Percentiles rank a stretch among this genome's conserved stretches.
Evolutionary conservation across 2,113 vertebrate species (phyloP).

Genomic region (Coryphaenoides rupestris): DNA sequence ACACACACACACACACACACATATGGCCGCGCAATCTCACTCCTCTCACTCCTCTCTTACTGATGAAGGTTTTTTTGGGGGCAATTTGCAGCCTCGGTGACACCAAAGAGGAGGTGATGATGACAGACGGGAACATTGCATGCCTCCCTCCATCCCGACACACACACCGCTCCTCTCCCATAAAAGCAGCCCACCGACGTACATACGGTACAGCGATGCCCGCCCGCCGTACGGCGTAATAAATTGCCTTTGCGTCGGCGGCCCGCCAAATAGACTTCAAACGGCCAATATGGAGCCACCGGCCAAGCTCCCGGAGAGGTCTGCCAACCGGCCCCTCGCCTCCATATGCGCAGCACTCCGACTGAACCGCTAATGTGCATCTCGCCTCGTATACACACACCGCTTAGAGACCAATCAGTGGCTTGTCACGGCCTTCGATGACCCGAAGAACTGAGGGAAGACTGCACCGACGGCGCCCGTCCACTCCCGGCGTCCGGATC

Average conservation of each 20-base stretch:
- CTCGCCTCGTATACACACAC: constrained; percentile 39
- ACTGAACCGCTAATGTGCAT: constrained; percentile 41
- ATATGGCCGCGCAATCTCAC: constrained; percentile 38
- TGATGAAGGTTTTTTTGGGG: neutral
- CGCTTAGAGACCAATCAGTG: constrained; percentile 47
- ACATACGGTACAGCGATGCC: constrained; percentile 55
- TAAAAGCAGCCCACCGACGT: constrained; percentile 28
- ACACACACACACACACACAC: neutral
- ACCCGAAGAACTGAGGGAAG: constrained; percentile 8
- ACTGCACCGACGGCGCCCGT: too few species aligned
- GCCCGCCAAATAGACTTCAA: constrained; percentile 52
- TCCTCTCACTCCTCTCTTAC: constrained; percentile 7
- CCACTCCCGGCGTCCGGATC: too few species aligned
- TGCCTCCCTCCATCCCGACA: constrained; percentile 19
- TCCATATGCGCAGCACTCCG: constrained; percentile 20
- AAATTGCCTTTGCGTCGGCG: constrained; percentile 44
- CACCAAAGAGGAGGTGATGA: too few species aligned
- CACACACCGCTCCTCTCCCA: constrained; percentile 2
- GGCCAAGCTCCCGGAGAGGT: constrained; percentile 42
- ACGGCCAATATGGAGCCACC: constrained; percentile 33
- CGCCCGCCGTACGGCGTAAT: constrained; percentile 36
- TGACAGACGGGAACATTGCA: constrained; percentile 15
- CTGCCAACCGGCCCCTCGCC: constrained; percentile 51
- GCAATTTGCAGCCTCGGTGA: too few species aligned
- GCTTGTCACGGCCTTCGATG: constrained; percentile 27